Base-by-base conservation (phyloP, 2,113 vertebrate species). In the Lates calcarifer region DNA sequence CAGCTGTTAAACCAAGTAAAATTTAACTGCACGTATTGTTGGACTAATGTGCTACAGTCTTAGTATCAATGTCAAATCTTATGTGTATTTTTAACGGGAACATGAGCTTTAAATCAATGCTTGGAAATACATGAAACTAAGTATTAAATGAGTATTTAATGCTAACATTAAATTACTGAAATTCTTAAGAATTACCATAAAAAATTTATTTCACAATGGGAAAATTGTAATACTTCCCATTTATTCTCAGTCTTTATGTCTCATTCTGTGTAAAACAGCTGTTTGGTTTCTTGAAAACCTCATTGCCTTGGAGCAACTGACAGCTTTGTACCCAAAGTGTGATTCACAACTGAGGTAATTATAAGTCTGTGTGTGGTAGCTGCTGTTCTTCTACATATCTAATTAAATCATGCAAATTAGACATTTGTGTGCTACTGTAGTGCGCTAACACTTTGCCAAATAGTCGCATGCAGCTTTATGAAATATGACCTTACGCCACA, bases 341-440 rank as follows among this genome's bases (percentile, higher is more conserved):
- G 64, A 80, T 79, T 84, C 47, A 68, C 43, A 64, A 33, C 45
- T 2, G 53, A n/a, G 31, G 64, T 58, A 69, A 79, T 84, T 63
- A 62, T 53, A 78, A 55, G 64, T 49, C 31, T 75, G 57, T 76
- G 58, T 62, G 47, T 71, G 64, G 51, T 47, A 28, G 74, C 65
- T 55, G 47, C 55, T 62, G 55, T 66, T 81, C 31, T 39, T 64
- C 57, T 56, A 41, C 70, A 58, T 20, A 17, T 85, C 64, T 72
- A 82, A 82, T 82, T 81, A 66, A 82, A 67, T 74, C 29, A 74
- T 79, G 68, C 47, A 82, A 78, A 82, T 79, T 29, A 63, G 72
- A 84, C 77, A 62, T 81, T 76, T 69, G 64, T 65, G 45, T 62
- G 53, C 73, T 10, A 14, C 55, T 31, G n/a, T 2, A 24, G 22